Conservation (phyloP, 2,797 vertebrate species). For the Characodon lateralis region DNA sequence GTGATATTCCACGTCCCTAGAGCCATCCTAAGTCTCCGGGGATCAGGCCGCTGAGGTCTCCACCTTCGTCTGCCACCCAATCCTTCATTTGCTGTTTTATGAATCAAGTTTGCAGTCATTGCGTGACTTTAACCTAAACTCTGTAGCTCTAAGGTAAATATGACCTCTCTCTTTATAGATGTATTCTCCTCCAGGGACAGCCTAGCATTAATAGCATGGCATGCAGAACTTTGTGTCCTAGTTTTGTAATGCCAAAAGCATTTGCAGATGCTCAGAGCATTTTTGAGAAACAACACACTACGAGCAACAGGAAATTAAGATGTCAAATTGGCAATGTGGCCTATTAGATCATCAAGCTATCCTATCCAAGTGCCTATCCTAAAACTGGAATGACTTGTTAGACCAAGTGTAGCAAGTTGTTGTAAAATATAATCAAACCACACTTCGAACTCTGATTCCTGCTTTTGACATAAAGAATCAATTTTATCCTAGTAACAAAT, state of each 20-base stretch:
- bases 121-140: background rate
- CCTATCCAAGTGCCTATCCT: background rate
- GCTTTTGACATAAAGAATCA: background rate
- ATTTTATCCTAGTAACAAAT: background rate
- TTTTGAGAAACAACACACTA: background rate
- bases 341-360: slow-evolving; percentile 5
- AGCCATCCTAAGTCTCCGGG: too few relatives aligned
- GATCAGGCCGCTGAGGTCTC: too few relatives aligned
- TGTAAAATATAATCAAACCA: background rate
- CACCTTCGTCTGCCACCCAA: too few relatives aligned
- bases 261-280: background rate
- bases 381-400: slow-evolving; percentile 7
- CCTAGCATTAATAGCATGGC: too few relatives aligned
- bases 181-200: background rate
- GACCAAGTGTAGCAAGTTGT: background rate
- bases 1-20: too few relatives aligned
- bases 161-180: background rate
- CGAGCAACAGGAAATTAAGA: background rate
- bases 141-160: background rate
- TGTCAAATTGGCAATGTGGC: background rate
- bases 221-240: background rate
- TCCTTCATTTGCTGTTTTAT: background rate
- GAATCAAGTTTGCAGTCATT: background rate
- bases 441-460: background rate
- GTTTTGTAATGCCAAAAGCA: slow-evolving; percentile 4